These are phyloP conservation scores for Tenebrosternarchus preto DNA, from an alignment of 2,113 vertebrate species.

Conservation along the genomic window DNA sequence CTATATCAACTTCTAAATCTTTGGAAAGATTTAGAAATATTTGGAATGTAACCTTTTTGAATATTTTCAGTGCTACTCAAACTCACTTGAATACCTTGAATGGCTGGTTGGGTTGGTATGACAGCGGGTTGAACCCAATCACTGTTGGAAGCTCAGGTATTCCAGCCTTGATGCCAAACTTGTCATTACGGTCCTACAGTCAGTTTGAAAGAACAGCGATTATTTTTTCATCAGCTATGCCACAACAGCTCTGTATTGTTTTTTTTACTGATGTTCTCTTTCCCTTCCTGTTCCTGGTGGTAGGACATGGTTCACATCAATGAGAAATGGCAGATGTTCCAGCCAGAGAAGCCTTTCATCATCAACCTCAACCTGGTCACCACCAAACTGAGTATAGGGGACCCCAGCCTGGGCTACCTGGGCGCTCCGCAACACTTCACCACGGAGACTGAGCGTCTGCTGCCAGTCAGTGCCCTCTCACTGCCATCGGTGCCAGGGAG, in stretches of 20 bases:
- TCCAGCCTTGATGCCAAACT: no score
- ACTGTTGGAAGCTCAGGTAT: not conserved
- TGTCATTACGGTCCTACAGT: not conserved
- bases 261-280: not conserved
- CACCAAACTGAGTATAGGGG: not conserved
- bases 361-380: constrained; percentile 18
- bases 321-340: not conserved
- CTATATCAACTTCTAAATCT: no score
- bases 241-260: no score
- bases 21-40: not conserved
- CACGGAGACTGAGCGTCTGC: not conserved
- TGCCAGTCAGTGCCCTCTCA: not conserved
- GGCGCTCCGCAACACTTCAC: not conserved
- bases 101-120: not conserved
- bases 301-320: not conserved
- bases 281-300: not conserved
- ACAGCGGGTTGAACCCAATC: not conserved
- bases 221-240: no score
- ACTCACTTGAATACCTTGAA: not conserved
- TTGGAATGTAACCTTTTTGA: not conserved
- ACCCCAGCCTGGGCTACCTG: not conserved
- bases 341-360: not conserved
- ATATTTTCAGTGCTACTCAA: not conserved
- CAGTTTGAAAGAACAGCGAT: not conserved
- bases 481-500: no score